Evolutionary conservation across 2,113 vertebrate species (phyloP).

Genomic region (Rissa tridactyla): DNA sequence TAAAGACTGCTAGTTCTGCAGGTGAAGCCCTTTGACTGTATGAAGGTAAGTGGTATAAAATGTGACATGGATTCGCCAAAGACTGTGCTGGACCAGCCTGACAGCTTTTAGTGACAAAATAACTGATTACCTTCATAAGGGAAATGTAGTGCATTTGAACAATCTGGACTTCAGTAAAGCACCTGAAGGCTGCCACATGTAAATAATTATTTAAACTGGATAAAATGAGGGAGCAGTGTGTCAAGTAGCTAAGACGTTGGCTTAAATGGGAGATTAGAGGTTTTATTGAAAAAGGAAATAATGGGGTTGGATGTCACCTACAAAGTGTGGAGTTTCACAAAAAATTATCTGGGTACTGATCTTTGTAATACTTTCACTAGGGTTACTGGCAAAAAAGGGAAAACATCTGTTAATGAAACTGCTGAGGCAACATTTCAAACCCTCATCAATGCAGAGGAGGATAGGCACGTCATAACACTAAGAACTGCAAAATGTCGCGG

Average conservation of each 20-base stretch:
- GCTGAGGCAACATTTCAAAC: neutral
- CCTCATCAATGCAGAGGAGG: neutral
- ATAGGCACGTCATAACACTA: neutral
- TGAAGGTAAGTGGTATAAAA: constrained; percentile 22
- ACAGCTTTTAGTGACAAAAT: neutral
- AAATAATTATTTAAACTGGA: neutral
- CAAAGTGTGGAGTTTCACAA: neutral
- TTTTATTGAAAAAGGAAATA: neutral
- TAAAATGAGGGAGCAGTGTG: neutral
- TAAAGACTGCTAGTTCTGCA: neutral
- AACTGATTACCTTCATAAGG: neutral
- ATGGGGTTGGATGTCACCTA: neutral
- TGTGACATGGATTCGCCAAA: neutral
- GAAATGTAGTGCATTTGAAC: neutral
- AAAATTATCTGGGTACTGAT: neutral
- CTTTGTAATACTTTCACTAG: neutral
- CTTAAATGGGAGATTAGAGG: neutral
- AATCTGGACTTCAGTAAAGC: neutral
- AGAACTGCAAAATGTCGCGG: neutral
- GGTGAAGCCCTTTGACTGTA: neutral
- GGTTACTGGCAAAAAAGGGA: neutral
- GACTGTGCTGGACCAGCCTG: neutral
- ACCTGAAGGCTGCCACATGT: neutral
- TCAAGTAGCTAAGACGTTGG: neutral
- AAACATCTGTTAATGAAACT: neutral